A percentile compares a stretch with the other conserved stretches of the same genome.
phyloP scores from a whole-genome alignment of 2,113 vertebrate species.

The Catharus minimus region DNA sequence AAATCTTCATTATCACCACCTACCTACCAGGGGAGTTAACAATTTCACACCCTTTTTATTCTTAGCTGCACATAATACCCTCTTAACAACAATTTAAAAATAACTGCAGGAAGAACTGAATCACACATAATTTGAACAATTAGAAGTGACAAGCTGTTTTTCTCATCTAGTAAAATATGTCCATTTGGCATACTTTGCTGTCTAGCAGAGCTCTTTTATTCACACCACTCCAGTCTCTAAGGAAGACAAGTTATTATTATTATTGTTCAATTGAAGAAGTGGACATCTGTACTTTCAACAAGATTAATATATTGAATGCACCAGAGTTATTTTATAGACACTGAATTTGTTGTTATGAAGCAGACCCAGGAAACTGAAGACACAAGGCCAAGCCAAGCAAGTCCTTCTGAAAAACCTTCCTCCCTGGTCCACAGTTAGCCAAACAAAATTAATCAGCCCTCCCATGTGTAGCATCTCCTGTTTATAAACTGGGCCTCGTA shows the following conservation, averaged over 20 bases:
- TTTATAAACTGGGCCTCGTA: not conserved
- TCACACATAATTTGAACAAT: constrained; percentile 49
- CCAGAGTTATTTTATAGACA: constrained; percentile 24
- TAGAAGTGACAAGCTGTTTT: constrained; percentile 56
- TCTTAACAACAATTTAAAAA: constrained; percentile 53
- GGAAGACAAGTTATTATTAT: constrained; percentile 44
- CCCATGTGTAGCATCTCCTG: not conserved
- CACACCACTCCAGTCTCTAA: constrained; percentile 15
- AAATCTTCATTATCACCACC: constrained; percentile 53
- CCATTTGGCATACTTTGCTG: constrained; percentile 45
- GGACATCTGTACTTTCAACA: constrained; percentile 26
- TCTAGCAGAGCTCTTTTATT: constrained; percentile 52
- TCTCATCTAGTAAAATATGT: constrained; percentile 44
- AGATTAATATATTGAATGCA: constrained; percentile 8
- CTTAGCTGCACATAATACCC: constrained; percentile 42
- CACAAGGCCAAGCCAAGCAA: not conserved
- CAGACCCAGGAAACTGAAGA: not conserved
- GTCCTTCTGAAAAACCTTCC: not conserved
- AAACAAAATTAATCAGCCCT: not conserved
- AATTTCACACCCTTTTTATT: constrained; percentile 49
- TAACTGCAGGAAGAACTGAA: constrained; percentile 56
- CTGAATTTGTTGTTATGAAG: constrained; percentile 15
- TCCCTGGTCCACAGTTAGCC: not conserved
- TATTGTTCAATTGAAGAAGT: constrained; percentile 16
- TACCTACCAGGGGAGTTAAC: constrained; percentile 30